Conservation (phyloP, 2,888 invertebrate genomes). For the Sceliomorpha sp. region DNA sequence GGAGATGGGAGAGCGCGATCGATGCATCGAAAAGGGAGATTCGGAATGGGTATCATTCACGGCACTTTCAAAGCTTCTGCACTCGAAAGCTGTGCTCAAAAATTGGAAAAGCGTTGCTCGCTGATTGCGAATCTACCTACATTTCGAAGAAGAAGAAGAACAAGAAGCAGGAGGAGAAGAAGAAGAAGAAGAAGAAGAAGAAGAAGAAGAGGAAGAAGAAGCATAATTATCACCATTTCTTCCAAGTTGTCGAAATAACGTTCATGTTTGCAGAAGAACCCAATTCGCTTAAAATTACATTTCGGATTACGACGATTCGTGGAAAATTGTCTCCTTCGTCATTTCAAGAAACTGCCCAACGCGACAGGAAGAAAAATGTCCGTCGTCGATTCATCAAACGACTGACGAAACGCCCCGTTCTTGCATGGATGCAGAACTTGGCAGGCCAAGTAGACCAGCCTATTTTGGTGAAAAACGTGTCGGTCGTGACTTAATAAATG, state of each 20-base stretch:
- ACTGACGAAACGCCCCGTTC: background rate
- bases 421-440: constrained; percentile 4
- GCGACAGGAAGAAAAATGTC: background rate
- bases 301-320: too few species aligned
- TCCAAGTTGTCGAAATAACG: too few species aligned
- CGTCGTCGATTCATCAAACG: background rate
- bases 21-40: constrained; percentile 2
- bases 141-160: background rate
- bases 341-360: too few species aligned
- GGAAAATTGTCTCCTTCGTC: too few species aligned
- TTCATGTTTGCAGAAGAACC: too few species aligned
- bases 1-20: constrained; percentile 14
- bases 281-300: too few species aligned
- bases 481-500: constrained; percentile 1
- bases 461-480: constrained; percentile 4
- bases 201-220: too few species aligned
- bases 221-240: too few species aligned
- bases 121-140: too few species aligned
- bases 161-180: too few species aligned
- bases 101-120: too few species aligned
- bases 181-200: background rate
- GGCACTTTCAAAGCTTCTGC: constrained; percentile 7
- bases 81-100: constrained; percentile 3
- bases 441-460: background rate
- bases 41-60: background rate